Conservation (phyloP, 2,888 invertebrate species). For the Mythimna pallens region DNA sequence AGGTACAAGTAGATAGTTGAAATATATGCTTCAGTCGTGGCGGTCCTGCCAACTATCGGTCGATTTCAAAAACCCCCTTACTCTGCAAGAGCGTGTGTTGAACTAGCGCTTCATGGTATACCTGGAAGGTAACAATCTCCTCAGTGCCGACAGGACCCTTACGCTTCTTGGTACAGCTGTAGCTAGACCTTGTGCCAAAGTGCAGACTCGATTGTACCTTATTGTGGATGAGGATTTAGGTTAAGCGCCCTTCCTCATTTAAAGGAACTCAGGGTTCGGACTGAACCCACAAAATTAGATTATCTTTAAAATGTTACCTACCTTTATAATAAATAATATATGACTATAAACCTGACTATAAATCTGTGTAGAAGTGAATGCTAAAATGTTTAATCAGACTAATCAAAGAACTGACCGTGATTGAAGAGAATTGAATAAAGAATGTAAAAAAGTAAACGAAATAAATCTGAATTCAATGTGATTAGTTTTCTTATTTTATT, state of each 20-base stretch:
- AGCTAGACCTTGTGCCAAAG: not conserved
- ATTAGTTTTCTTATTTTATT: too few species aligned
- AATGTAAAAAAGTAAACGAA: not conserved
- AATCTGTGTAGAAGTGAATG: not conserved
- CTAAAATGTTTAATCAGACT: not conserved
- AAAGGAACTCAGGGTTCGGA: not conserved
- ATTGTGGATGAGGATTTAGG: slow-evolving; percentile 7
- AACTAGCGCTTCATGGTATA: too few species aligned
- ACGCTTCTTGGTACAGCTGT: not conserved
- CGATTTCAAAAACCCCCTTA: too few species aligned
- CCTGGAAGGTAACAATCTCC: too few species aligned
- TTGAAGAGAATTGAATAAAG: not conserved
- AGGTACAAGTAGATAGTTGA: not conserved
- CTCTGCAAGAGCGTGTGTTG: too few species aligned
- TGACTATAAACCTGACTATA: not conserved
- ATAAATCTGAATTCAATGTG: too few species aligned
- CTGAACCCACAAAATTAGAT: not conserved
- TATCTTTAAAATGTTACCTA: not conserved
- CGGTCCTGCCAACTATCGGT: too few species aligned
- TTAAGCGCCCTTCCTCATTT: not conserved
- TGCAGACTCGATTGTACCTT: not conserved
- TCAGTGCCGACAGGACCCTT: too few species aligned
- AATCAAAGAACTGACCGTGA: not conserved
- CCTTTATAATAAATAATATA: not conserved
- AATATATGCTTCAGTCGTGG: too few species aligned